Percentiles rank a stretch among this genome's conserved stretches.
Evolutionary conservation across 2,797 vertebrate species (phyloP).

Genomic region (Serranus cabrilla): DNA sequence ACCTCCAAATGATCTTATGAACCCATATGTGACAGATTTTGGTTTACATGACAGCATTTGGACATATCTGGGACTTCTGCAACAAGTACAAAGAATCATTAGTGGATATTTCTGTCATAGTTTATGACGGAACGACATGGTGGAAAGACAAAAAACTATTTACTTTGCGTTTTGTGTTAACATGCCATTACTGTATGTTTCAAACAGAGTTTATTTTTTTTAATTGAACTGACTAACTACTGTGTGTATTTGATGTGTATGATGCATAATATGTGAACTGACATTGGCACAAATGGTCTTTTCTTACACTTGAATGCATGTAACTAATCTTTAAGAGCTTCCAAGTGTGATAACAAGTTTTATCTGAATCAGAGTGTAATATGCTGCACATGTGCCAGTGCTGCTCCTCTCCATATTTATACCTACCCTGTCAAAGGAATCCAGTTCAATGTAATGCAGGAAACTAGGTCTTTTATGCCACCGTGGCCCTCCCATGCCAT

Average conservation of each 20-base stretch:
- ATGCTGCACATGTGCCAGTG: slow-evolving; percentile 54
- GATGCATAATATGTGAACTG: slow-evolving; percentile 30
- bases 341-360: slow-evolving; percentile 36
- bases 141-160: too few relatives aligned
- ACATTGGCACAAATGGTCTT: neutral
- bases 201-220: neutral
- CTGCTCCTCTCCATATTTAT: slow-evolving; percentile 62
- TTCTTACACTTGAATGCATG: slow-evolving; percentile 62
- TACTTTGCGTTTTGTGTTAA: too few relatives aligned
- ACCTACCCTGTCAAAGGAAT: slow-evolving; percentile 35
- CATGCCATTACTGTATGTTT: slow-evolving; percentile 15
- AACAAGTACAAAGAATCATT: too few relatives aligned
- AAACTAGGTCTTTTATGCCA: slow-evolving; percentile 36
- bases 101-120: too few relatives aligned
- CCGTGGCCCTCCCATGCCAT: slow-evolving; percentile 26
- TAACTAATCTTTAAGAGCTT: slow-evolving; percentile 43
- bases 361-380: slow-evolving; percentile 24
- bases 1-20: too few relatives aligned
- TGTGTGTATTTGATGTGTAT: slow-evolving; percentile 42
- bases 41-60: too few relatives aligned
- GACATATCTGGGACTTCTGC: too few relatives aligned
- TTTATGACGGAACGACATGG: too few relatives aligned
- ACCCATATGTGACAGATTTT: too few relatives aligned
- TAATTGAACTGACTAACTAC: slow-evolving; percentile 49
- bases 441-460: slow-evolving; percentile 26